phyloP scores from a whole-genome alignment of 2,113 vertebrate species.

The Tonatia bakeri region DNA sequence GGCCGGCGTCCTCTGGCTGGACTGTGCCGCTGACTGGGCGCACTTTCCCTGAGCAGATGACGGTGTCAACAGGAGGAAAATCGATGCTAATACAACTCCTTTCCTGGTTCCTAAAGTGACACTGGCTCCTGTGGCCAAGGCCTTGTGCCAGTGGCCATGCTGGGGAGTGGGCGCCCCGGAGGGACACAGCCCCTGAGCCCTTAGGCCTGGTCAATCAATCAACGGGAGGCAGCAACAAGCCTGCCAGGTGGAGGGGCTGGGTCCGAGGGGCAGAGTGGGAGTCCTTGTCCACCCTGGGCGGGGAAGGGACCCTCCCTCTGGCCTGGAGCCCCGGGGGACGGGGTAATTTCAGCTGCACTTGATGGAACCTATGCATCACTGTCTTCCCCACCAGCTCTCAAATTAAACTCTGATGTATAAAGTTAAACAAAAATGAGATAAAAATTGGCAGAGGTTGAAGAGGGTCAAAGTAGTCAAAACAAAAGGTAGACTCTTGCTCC shows the following conservation, averaged over 20 bases:
- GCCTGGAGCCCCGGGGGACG: conserved; percentile 89
- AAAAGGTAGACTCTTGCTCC: conserved; percentile 83
- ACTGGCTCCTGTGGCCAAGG: background rate
- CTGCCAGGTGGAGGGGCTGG: conserved; percentile 76
- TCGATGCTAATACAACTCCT: conserved; percentile 61
- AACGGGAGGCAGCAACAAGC: conserved; percentile 68
- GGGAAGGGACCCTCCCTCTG: conserved; percentile 83
- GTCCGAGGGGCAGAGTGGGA: conserved; percentile 88
- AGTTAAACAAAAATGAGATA: conserved; percentile 98
- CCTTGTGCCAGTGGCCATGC: background rate
- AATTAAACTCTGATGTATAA: conserved; percentile 99
- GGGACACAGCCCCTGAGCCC: conserved; percentile 40
- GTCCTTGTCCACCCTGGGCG: conserved; percentile 88
- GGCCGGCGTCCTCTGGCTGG: background rate
- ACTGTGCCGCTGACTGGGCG: background rate
- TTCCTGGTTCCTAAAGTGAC: conserved; percentile 35
- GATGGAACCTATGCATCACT: conserved; percentile 99
- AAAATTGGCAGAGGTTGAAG: conserved; percentile 97
- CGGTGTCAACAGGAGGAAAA: conserved; percentile 46
- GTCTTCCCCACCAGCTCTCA: conserved; percentile 91
- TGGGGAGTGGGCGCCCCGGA: background rate
- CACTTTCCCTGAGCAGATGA: conserved; percentile 31
- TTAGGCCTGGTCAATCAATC: conserved; percentile 80
- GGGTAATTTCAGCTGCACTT: conserved; percentile 96
- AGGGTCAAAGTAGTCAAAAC: conserved; percentile 88